Evolutionary conservation across 2,888 invertebrate genomes (phyloP), one percentile per base, ranked within the genome.

Genomic region (Agrochola lota): DNA sequence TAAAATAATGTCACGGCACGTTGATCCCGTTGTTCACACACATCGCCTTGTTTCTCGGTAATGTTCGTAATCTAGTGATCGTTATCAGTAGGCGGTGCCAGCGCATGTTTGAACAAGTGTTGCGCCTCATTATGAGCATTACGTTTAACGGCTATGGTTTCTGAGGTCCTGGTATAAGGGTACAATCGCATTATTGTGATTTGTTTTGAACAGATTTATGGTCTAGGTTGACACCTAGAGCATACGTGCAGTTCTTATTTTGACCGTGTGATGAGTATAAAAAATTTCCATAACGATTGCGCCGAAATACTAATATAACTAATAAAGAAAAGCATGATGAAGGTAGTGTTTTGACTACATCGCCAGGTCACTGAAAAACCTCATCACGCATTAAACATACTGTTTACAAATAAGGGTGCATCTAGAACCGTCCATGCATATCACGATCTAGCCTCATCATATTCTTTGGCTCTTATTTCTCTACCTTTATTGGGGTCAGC

Each of bases 21-120:
- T 23, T 84, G 85, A 73, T 84, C 74, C 57, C 60, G 71, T 71
- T 80, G 81, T 81, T 84, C 85, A 84, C 67, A 81, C 70, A 78
- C n/a, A n/a, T 77, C 72, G 78, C 76, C 75, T 77, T 74, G 70
- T 85, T 83, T 81, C 87, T 77, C 71, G 23, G 84, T 87, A 87
- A 80, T 57, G 78, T 72, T 72, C 26, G 75, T 87, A 85, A 87
- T 84, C 87, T 78, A n/a, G 70, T 52, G 82, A 84, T 87, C 74
- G 80, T 88, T 85, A 86, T 87, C 88, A 80, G 78, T 72, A 78
- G 76, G 78, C 79, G 79, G 64, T 82, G 84, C 77, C 20, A 12
- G 84, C 81, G 85, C 81, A 67, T 88, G 79, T 88, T 88, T 88
- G 74, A 79, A 88, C 87, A 86, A 88, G 81, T 85, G 88, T 85